Base-by-base conservation (phyloP, 1,140 invertebrate species). In the Trigoniulus corallinus region DNA sequence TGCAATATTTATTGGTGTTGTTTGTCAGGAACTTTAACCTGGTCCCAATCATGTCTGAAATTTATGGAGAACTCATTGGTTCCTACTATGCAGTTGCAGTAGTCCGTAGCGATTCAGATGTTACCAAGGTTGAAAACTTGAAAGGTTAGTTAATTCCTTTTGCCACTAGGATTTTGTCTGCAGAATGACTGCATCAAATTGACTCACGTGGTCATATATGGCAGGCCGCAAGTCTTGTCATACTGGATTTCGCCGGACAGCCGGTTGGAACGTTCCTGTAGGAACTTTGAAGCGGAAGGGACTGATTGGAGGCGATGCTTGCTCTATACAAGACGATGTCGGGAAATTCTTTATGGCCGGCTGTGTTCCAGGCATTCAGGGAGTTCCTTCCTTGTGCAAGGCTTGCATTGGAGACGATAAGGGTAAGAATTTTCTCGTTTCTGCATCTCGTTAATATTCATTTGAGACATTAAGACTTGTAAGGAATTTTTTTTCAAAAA, bases 1-100 rank as follows among this genome's bases (percentile, higher is more conserved):
- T n/a, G n/a, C n/a, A n/a, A n/a, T n/a, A n/a, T n/a, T n/a, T n/a
- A n/a, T n/a, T n/a, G n/a, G n/a, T n/a, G n/a, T n/a, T n/a, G n/a
- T n/a, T n/a, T n/a, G n/a, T n/a, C 61, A 79, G 76, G 15, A 65
- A 76, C 71, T 76, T 71, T 55, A 64, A 71, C 25, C 54, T 84
- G n/a, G 71, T 70, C 49, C 73, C 80, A 4, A 53, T 87, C 2
- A 70, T 85, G 0, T 77, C 77, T 48, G 77, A 84, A 60, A 71
- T 65, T 0, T 76, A 74, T 37, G 68, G 68, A 56, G 37, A 65
- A 51, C 23, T 62, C 62, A 63, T 52, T 54, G 53, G 62, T 46
- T 58, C 65, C 42, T 67, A 70, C 27, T 71, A 72, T 44, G 74
- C 82, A 1, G 78, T 80, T 1, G 80, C 80, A 0, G 71, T 89